These are phyloP conservation scores for Philonicus albiceps DNA, from an alignment of 2,888 invertebrate genomes.

Conservation along the genomic window DNA sequence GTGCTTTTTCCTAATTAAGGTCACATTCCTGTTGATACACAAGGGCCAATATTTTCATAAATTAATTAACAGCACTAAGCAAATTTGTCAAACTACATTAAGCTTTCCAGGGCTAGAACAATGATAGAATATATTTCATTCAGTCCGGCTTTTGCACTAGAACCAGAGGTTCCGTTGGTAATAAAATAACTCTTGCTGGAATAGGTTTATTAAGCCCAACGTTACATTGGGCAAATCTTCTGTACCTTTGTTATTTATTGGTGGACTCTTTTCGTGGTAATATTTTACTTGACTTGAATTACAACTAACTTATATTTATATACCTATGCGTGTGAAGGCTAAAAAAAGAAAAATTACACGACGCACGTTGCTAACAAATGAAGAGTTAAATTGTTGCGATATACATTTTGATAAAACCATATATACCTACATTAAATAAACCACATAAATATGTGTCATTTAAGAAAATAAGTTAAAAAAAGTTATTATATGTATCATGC, in stretches of 20 bases:
- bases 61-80: neutral
- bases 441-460: too few relatives aligned
- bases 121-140: neutral
- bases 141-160: neutral
- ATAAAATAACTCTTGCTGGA: neutral
- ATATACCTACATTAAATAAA: too few relatives aligned
- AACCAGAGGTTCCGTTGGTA: neutral
- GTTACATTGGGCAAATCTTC: neutral
- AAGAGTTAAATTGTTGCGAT: neutral
- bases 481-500: too few relatives aligned
- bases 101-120: neutral
- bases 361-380: neutral
- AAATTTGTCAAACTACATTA: neutral
- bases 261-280: neutral
- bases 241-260: neutral
- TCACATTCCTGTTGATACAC: neutral
- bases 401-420: neutral
- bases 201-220: neutral
- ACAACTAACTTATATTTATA: neutral
- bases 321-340: neutral
- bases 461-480: too few relatives aligned
- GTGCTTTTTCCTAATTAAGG: neutral
- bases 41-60: neutral
- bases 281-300: neutral
- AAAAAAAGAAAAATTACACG: neutral